phyloP scores from a whole-genome alignment of 2,113 vertebrate genomes.

The Mustela nigripes region DNA sequence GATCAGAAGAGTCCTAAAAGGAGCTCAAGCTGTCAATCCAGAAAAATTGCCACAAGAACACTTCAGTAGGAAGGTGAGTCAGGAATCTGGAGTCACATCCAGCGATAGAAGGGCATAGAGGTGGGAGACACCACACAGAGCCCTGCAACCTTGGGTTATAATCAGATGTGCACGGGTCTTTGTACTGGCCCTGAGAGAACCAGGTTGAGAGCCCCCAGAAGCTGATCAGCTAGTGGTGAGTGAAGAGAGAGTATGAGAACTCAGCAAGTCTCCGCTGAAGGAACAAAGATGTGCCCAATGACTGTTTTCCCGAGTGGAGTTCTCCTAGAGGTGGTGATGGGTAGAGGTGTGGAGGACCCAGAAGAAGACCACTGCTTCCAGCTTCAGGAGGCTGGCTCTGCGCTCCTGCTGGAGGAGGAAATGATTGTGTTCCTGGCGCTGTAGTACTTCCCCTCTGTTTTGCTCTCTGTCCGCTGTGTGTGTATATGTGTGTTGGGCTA shows the following conservation, averaged over 20 bases:
- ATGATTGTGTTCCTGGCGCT: neutral
- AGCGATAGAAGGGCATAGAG: neutral
- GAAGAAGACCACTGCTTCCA: neutral
- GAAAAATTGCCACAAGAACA: neutral
- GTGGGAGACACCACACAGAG: fast-evolving
- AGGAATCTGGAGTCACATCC: neutral
- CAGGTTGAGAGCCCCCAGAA: neutral
- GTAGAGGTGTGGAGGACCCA: neutral
- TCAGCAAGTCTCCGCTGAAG: conserved; percentile 40
- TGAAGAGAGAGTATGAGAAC: neutral
- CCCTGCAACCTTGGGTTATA: neutral
- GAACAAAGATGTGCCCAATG: conserved; percentile 12
- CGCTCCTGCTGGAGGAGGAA: too few species aligned
- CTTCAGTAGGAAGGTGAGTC: neutral
- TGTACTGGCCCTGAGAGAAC: too few species aligned
- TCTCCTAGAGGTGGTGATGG: neutral
- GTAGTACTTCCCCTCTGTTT: neutral
- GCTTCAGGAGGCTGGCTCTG: neutral
- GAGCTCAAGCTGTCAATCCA: neutral
- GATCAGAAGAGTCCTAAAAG: neutral
- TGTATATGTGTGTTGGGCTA: neutral
- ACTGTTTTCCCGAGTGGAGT: neutral
- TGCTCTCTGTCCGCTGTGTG: neutral
- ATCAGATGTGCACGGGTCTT: neutral
- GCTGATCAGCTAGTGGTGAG: neutral